Conservation (phyloP, 2,113 vertebrate genomes). For the Phalacrocorax aristotelis region DNA sequence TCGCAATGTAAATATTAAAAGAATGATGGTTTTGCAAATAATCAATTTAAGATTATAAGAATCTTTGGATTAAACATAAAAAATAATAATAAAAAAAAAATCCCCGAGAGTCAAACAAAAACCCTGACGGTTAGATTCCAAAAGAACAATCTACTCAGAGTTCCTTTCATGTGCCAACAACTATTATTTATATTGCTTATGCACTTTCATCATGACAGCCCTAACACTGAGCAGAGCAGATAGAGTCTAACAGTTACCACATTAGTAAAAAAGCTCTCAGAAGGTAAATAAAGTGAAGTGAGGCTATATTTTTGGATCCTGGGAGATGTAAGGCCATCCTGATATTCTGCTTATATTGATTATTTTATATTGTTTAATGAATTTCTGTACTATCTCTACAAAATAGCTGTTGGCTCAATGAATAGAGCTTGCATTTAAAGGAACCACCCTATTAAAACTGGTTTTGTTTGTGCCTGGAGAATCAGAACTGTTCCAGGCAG, state of each 20-base stretch:
- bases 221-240: conserved; percentile 64
- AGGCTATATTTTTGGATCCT: conserved; percentile 42
- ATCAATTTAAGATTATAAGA: conserved; percentile 55
- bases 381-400: neutral
- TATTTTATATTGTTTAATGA: conserved; percentile 57
- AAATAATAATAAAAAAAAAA: neutral
- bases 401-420: neutral
- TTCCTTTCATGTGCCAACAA: conserved; percentile 69
- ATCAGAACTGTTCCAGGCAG: conserved; percentile 3
- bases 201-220: conserved; percentile 70
- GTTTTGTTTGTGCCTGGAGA: neutral
- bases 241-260: conserved; percentile 57
- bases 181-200: conserved; percentile 69
- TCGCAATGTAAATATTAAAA: conserved; percentile 27
- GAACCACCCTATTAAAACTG: neutral
- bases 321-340: neutral
- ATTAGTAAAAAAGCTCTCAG: conserved; percentile 40
- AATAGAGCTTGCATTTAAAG: conserved; percentile 4
- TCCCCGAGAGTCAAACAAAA: conserved; percentile 41
- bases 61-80: conserved; percentile 34
- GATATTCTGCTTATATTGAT: conserved; percentile 37
- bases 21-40: conserved; percentile 44
- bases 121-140: conserved; percentile 30
- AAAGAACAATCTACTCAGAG: conserved; percentile 56
- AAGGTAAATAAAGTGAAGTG: conserved; percentile 63